These are phyloP conservation scores for Leptinotarsa haldemani DNA, from an alignment of 2,888 invertebrate species.

Conservation along the genomic window DNA sequence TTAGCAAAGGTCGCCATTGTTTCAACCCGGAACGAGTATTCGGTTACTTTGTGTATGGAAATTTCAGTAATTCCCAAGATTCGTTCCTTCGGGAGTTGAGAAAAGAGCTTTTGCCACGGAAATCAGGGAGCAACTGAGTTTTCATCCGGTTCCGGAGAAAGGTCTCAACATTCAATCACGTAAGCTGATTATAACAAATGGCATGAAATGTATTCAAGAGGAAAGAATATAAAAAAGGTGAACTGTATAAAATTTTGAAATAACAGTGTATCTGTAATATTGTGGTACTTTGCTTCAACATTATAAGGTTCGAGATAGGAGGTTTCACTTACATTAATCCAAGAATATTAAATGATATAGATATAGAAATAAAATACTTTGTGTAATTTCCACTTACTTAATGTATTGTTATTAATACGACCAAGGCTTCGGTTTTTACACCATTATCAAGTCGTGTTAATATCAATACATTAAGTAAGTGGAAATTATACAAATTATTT, in stretches of 20 bases:
- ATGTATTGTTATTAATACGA: no score
- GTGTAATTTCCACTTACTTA: no score
- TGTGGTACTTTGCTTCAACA: neutral
- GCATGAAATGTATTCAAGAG: neutral
- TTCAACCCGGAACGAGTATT: constrained; percentile 7
- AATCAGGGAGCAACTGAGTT: constrained; percentile 1
- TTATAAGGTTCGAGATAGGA: neutral
- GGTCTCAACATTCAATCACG: neutral
- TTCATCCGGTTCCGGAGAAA: constrained; percentile 10
- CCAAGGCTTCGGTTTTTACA: no score
- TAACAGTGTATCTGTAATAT: neutral
- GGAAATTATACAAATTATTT: no score
- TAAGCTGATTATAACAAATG: neutral
- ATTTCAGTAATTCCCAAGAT: constrained; percentile 21
- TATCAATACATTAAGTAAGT: no score
- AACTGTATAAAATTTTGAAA: neutral
- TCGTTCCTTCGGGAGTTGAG: neutral
- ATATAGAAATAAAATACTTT: no score
- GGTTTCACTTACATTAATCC: neutral
- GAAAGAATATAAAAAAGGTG: neutral
- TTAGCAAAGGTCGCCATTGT: constrained; percentile 9
- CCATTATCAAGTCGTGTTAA: no score
- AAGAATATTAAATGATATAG: no score
- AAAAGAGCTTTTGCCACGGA: neutral
- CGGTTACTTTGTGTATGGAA: constrained; percentile 16